Evolutionary conservation across 2,797 vertebrate species (phyloP), one percentile per base, ranked within the genome.

Genomic region (Catharus ustulatus): DNA sequence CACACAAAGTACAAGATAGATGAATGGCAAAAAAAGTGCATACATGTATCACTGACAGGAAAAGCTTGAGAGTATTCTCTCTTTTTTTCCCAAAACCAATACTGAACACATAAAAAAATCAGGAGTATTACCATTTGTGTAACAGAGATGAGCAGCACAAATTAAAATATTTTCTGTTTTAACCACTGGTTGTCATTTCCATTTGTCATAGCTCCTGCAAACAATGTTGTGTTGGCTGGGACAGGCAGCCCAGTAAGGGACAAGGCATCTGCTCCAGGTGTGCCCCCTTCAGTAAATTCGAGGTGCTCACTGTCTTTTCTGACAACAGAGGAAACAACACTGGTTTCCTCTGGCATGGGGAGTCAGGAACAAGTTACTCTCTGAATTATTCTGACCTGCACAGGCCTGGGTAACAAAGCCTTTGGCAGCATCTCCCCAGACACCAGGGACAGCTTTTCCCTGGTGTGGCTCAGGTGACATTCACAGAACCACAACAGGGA

Each of bases 151-250:
- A 93, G 49, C 38, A 29, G 43, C 26, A 68, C 6, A 86, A 75
- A 75, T 58, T 23, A 30, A 73, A 81, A 24, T 11, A 9, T 1
- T 36, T 1, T 2, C 2, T 19, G n/a, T 42, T 79, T 80, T 17
- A 57, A 77, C 24, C 46, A 43, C 2, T 3, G 1, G 13, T 26
- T 86, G 36, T 36, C 7, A 0, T 27, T 67, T 77, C 52, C 17
- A 13, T 32, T 62, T 76, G 51, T 69, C 82, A 77, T 43, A 66
- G 52, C 30, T 80, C 45, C 61, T 48, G 36, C 71, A 51, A 55
- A 34, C 52, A 26, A 6, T 0, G 1, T 2, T 23, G 26, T 20
- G 68, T 2, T 52, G 52, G 51, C 32, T 30, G 57, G 18, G 36
- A 42, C 55, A 26, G n/a, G 18, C 27, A 82, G 74, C 52, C n/a